Conservation (phyloP, 1,140 invertebrate genomes). For the Proctacanthus coquilletti region DNA sequence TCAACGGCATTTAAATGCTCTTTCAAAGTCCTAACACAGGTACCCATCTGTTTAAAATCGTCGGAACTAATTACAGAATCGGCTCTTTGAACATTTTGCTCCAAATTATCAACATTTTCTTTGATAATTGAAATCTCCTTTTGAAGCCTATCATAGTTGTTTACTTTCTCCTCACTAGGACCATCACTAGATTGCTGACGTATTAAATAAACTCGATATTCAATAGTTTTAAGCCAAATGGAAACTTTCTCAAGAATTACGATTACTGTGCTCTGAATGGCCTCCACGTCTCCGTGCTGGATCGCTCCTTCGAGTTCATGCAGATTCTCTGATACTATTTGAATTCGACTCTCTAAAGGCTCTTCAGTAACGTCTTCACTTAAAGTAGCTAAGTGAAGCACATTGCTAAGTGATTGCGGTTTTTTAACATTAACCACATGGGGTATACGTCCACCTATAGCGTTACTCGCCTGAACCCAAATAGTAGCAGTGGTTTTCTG, state of each 20-base stretch:
- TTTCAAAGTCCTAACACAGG: slow-evolving; percentile 34
- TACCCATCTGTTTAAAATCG: slow-evolving; percentile 31
- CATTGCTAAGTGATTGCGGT: slow-evolving; percentile 25
- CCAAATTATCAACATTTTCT: slow-evolving; percentile 31
- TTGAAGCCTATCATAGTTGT: slow-evolving; percentile 28
- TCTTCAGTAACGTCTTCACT: slow-evolving; percentile 37
- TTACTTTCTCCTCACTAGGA: slow-evolving; percentile 38
- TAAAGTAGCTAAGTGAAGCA: slow-evolving; percentile 42
- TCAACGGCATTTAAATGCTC: slow-evolving; percentile 41
- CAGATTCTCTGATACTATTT: slow-evolving; percentile 39
- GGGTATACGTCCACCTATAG: slow-evolving; percentile 20
- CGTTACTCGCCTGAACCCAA: slow-evolving; percentile 16
- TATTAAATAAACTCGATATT: slow-evolving; percentile 54
- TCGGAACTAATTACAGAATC: slow-evolving; percentile 32
- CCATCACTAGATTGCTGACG: slow-evolving; percentile 38
- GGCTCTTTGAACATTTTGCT: slow-evolving; percentile 33
- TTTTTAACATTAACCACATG: slow-evolving; percentile 17
- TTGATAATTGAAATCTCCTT: slow-evolving; percentile 29
- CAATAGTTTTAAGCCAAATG: slow-evolving; percentile 66
- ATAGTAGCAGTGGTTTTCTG: slow-evolving; percentile 2
- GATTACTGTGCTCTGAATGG: slow-evolving; percentile 51
- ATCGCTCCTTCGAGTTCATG: slow-evolving; percentile 44
- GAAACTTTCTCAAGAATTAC: slow-evolving; percentile 62
- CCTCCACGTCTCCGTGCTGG: slow-evolving; percentile 38
- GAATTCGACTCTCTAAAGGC: slow-evolving; percentile 34